Evolutionary conservation across 2,888 invertebrate species (phyloP), one percentile per base, ranked within the genome.

Genomic region (Trissolcus brochymenae): DNA sequence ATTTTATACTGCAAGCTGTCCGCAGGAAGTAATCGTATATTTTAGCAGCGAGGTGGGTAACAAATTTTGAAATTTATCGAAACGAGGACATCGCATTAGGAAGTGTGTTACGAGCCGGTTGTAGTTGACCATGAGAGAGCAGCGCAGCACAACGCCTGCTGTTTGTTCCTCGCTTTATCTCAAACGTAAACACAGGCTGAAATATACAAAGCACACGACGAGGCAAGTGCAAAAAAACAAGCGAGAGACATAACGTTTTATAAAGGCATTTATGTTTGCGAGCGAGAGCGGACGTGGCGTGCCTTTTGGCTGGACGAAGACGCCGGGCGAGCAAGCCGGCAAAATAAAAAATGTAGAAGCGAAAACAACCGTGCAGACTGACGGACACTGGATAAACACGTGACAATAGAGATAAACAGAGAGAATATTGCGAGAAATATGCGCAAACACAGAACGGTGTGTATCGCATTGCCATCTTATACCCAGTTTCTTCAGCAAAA

Each of bases 371-470:
- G 54, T 67, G 74, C 79, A 81, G 81, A 81, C 82, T 82, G 84
- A 81, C 83, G 83, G 83, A 83, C 84, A 82, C 84, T 86, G 86
- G 84, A 86, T 84, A 87, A 87, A 87, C 86, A 86, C 84, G 84
- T 84, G 85, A 86, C 87, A 87, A 87, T 86, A 84, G 84, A 85
- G 85, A 87, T 87, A 87, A 87, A 87, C 86, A 87, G 84, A 84
- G 84, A 84, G 86, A 86, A 84, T 87, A 87, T 86, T 85, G 85
- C 84, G 85, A 85, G 85, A 84, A 87, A 87, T 86, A 86, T 85
- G 84, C 84, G 84, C 84, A 85, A 86, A 87, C 84, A 86, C 83
- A 83, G 83, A 84, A 83, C 82, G 81, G 72, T 81, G 82, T 80
- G 72, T 72, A 76, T 65, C 70, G 76, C 70, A 62, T 54, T 51